A percentile compares a stretch with the other conserved stretches of the same genome.
Evolutionary conservation across 2,797 vertebrate species (phyloP).

Genomic region (Sparidentex hasta): DNA sequence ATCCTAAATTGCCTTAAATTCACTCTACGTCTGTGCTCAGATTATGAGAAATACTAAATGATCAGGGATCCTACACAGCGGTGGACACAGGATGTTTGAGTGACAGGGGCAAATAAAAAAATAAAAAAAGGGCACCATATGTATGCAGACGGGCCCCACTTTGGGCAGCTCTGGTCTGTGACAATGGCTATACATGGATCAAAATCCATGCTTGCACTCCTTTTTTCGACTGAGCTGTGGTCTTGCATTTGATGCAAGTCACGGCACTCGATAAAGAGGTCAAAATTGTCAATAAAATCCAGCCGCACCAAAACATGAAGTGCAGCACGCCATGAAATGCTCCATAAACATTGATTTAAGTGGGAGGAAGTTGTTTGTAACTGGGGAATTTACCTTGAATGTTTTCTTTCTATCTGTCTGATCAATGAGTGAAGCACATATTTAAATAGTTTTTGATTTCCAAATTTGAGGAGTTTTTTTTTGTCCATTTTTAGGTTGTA

Average conservation of each 20-base stretch:
- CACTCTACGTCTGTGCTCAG: too few relatives aligned
- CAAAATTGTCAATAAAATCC: constrained; percentile 10
- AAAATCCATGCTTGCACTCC: constrained; percentile 5
- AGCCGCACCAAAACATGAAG: neutral
- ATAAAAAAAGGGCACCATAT: too few relatives aligned
- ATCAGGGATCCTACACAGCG: too few relatives aligned
- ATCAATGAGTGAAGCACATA: neutral
- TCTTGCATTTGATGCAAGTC: constrained; percentile 17
- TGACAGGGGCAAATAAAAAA: too few relatives aligned
- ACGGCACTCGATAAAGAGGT: neutral
- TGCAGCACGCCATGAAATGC: neutral
- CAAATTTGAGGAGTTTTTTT: neutral
- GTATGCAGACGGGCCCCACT: too few relatives aligned
- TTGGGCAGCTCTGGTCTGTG: too few relatives aligned
- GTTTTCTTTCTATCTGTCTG: neutral
- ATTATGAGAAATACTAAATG: too few relatives aligned
- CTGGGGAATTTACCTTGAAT: neutral
- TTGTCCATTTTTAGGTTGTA: neutral
- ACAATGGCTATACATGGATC: constrained; percentile 9
- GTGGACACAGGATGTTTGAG: too few relatives aligned
- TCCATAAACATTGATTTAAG: neutral
- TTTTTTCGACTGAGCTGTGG: neutral
- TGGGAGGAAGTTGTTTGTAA: constrained; percentile 1
- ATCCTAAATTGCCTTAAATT: too few relatives aligned
- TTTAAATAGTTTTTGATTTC: neutral